Percentiles rank a stretch among this genome's conserved stretches.
Evolutionary conservation across 1,140 invertebrate genomes (phyloP).

Genomic region (Brachionus rubens): DNA sequence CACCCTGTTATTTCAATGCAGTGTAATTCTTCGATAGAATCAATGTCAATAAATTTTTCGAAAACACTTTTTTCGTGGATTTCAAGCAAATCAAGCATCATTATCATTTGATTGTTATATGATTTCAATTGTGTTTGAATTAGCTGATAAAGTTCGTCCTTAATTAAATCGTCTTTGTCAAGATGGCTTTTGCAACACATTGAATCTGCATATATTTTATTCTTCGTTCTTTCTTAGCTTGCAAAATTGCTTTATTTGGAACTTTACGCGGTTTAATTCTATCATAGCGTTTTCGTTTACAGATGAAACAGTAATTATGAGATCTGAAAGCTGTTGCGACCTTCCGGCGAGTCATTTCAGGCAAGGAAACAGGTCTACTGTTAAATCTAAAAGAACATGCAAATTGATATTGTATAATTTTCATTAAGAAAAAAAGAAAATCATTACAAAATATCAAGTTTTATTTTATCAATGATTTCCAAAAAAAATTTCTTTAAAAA

Average conservation of each 20-base stretch:
- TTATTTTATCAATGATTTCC: too few species aligned
- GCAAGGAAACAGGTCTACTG: too few species aligned
- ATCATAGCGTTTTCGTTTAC: background rate
- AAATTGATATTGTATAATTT: background rate
- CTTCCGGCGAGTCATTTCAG: background rate
- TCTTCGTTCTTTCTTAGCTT: background rate
- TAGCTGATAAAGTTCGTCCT: background rate
- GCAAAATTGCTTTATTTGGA: background rate
- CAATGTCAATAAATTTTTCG: background rate
- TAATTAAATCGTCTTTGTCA: background rate
- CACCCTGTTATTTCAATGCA: background rate
- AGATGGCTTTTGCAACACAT: constrained; percentile 5
- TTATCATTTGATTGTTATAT: background rate
- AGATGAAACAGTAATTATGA: background rate
- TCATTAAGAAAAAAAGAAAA: background rate
- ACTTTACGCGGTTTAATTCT: background rate
- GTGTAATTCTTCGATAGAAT: background rate
- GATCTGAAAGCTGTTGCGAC: background rate
- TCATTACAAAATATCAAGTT: too few species aligned
- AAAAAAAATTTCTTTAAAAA: too few species aligned
- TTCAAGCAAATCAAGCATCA: background rate
- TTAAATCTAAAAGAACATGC: background rate
- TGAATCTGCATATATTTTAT: background rate
- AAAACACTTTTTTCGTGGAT: background rate
- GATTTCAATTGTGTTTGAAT: background rate